These are phyloP conservation scores for Leucophenga varia DNA, from an alignment of 1,140 invertebrate species.

Conservation along the genomic window DNA sequence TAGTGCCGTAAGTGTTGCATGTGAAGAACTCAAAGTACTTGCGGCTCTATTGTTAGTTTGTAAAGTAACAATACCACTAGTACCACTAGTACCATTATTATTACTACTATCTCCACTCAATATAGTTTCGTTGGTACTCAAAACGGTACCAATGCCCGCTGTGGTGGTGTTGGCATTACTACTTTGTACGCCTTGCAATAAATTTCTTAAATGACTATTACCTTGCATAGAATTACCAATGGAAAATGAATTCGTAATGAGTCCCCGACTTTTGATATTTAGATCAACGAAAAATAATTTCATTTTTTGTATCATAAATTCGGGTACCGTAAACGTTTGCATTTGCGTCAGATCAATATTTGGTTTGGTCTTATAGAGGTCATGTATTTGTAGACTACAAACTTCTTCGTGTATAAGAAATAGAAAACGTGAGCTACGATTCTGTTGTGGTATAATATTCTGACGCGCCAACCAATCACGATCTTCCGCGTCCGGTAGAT, in stretches of 20 bases:
- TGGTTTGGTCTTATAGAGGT: constrained; percentile 35
- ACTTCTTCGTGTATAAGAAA: constrained; percentile 53
- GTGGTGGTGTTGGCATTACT: constrained; percentile 5
- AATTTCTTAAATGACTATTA: constrained; percentile 36
- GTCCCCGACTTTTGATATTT: constrained; percentile 51
- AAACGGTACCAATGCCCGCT: background rate
- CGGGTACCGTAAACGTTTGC: constrained; percentile 44
- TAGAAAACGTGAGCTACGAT: constrained; percentile 46
- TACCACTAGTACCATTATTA: constrained; percentile 2
- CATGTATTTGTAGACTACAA: constrained; percentile 37
- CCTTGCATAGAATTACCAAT: constrained; percentile 23
- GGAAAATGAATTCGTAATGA: constrained; percentile 49
- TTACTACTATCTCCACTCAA: too few species aligned
- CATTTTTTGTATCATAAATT: constrained; percentile 53
- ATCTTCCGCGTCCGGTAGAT: constrained; percentile 49
- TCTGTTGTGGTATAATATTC: constrained; percentile 45
- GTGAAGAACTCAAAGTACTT: constrained; percentile 45
- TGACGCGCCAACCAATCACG: constrained; percentile 43
- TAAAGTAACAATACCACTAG: constrained; percentile 24
- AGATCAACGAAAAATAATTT: constrained; percentile 48
- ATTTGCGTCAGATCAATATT: constrained; percentile 45
- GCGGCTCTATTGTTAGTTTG: constrained; percentile 23
- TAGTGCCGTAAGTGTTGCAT: constrained; percentile 49
- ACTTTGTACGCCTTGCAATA: constrained; percentile 20
- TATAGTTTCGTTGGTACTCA: background rate